Percentiles rank a stretch among this genome's conserved stretches.
Evolutionary conservation across 2,113 vertebrate species (phyloP).

Genomic region (Ceuthmochares aereus): DNA sequence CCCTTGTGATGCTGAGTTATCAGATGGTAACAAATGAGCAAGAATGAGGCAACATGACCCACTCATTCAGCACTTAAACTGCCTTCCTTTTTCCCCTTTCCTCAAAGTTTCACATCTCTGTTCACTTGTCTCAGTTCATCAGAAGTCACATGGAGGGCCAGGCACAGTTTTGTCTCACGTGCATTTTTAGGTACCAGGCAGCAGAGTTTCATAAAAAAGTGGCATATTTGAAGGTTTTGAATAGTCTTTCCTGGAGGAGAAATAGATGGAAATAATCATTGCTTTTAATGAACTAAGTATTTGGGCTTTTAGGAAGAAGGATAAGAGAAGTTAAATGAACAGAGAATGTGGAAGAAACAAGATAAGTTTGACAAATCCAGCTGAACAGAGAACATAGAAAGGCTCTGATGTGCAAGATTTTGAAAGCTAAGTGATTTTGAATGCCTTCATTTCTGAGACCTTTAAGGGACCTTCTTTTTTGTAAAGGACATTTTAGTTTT

Average conservation of each 20-base stretch:
- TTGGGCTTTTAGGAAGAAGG: background rate
- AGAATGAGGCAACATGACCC: conserved; percentile 9
- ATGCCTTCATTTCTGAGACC: background rate
- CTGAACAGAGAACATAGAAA: background rate
- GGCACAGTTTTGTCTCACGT: background rate
- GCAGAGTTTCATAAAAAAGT: background rate
- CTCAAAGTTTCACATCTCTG: conserved; percentile 68
- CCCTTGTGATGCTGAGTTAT: conserved; percentile 60
- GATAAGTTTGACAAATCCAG: background rate
- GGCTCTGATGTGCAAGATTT: background rate
- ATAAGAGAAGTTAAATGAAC: background rate
- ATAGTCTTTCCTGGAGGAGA: background rate
- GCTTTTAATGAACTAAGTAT: background rate
- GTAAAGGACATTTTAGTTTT: background rate
- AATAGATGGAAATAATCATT: background rate
- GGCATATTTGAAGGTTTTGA: background rate
- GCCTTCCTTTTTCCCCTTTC: background rate
- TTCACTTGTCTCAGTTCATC: background rate
- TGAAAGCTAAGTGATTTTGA: background rate
- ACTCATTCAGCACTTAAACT: background rate
- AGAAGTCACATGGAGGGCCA: background rate
- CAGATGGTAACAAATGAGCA: background rate
- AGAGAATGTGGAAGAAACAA: background rate
- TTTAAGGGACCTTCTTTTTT: background rate
- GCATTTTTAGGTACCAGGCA: background rate